Conservation (phyloP, 2,797 vertebrate genomes). For the Arnoldichthys spilopterus region DNA sequence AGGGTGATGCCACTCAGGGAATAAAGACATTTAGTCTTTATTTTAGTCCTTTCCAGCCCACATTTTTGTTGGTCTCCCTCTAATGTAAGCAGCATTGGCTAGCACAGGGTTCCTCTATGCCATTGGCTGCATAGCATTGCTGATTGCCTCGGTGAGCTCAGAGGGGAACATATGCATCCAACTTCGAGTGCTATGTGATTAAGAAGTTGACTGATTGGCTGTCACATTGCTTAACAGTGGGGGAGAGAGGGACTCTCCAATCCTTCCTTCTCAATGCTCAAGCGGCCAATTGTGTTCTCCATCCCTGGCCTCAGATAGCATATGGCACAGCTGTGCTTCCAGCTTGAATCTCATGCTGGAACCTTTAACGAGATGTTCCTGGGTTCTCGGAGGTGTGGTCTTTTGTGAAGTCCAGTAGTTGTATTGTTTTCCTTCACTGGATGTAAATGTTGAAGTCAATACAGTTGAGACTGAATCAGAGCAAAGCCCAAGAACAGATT, state of each 20-base stretch:
- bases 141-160: conserved; percentile 16
- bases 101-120: background rate
- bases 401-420: background rate
- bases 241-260: conserved; percentile 15
- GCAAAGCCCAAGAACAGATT: background rate
- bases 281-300: background rate
- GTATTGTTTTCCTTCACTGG: background rate
- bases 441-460: background rate
- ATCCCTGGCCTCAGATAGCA: conserved; percentile 5
- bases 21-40: background rate
- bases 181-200: conserved; percentile 6
- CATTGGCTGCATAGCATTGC: background rate
- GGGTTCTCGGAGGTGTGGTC: background rate
- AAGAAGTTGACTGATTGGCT: conserved; percentile 28
- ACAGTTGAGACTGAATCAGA: background rate
- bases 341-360: conserved; percentile 5
- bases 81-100: background rate
- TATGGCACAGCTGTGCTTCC: conserved; percentile 5
- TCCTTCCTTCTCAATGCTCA: conserved; percentile 37
- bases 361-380: background rate
- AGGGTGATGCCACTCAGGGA: background rate
- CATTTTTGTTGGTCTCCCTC: background rate
- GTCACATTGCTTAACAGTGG: conserved; percentile 26
- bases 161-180: background rate
- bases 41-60: background rate